phyloP scores from a whole-genome alignment of 1,140 invertebrate genomes.

The Drosophila trapezifrons region DNA sequence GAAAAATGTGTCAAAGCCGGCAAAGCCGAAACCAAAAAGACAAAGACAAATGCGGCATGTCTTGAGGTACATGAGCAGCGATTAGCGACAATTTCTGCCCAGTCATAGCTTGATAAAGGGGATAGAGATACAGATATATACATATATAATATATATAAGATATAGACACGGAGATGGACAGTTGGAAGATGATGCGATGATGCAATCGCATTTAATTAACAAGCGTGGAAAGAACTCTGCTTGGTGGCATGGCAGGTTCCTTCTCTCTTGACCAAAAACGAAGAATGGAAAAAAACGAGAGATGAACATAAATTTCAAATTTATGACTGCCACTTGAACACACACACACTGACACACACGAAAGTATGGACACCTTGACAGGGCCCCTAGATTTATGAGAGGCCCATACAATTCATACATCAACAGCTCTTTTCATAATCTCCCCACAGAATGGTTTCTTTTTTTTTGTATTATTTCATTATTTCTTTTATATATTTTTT shows the following conservation, averaged over 20 bases:
- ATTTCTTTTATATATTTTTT: conserved; percentile 43
- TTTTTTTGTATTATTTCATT: conserved; percentile 15
- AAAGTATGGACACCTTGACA: conserved; percentile 56
- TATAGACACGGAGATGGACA: conserved; percentile 25
- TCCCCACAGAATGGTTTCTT: conserved; percentile 58
- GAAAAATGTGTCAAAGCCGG: conserved; percentile 53
- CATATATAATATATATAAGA: neutral
- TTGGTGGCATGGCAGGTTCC: conserved; percentile 47
- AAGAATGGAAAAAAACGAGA: conserved; percentile 40
- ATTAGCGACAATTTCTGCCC: conserved; percentile 60
- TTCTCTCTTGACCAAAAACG: conserved; percentile 50
- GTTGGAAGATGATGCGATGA: conserved; percentile 64
- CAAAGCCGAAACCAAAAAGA: conserved; percentile 45
- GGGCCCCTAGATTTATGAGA: conserved; percentile 69
- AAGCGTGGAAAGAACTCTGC: conserved; percentile 44
- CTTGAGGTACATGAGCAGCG: conserved; percentile 50
- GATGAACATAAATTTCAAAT: conserved; percentile 77
- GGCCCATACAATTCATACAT: conserved; percentile 67
- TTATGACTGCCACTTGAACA: conserved; percentile 71
- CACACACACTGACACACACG: conserved; percentile 29
- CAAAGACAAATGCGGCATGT: conserved; percentile 62
- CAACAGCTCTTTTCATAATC: conserved; percentile 79
- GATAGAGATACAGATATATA: conserved; percentile 7
- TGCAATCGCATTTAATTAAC: conserved; percentile 69
- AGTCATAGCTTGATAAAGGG: conserved; percentile 50